Base-by-base conservation (phyloP, 2,797 vertebrate genomes). In the Triplophysa bombifrons region DNA sequence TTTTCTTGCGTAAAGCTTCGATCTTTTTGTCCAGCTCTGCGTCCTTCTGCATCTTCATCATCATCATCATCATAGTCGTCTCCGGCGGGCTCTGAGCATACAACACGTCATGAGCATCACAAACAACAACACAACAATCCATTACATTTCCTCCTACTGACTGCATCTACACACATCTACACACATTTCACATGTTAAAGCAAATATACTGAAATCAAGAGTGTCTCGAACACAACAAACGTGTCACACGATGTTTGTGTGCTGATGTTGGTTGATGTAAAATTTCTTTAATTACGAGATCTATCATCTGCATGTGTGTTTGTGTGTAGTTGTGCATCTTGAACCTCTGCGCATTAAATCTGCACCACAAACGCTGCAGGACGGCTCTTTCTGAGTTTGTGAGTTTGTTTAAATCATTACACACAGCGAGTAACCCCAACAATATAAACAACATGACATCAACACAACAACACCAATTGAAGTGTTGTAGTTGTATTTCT, bases 1-100 rank as follows among this genome's bases (percentile, higher is more conserved):
- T 99, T 91, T 99, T 99, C 88, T 96, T 96, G 67, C 96, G 92
- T 82, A 99, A 92, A 78, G 97, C 98, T 86, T 95, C 87, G 4
- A 99, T 99, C 88, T 96, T 97, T 86, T 95, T 95, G 85, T 99
- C 97, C 13, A 99, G 92, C 83, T 99, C 97, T 3, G 94, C 90
- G 83, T 98, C 96, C 80, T 95, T 96, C 80, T 95, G 95, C 69
- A 96, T 93, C 80, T 96, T 96, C 88, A 92, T 95, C 86, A 91
- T 93, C 88, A 92, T 95, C 86, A 91, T 93, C 83, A 94, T 80
- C 84, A 94, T 80, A 84, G 93, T 89, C 10, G 91, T 88, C 85
- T 97, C 94, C 72, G 87, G 79, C 48, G 85, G 63, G 46, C 82
- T 92, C 91, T 88, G 76, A 63, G 48, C 67, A 74, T 22, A 80